Evolutionary conservation across 2,797 vertebrate species (phyloP), one percentile per base, ranked within the genome.

Genomic region (Cuniculus paca): DNA sequence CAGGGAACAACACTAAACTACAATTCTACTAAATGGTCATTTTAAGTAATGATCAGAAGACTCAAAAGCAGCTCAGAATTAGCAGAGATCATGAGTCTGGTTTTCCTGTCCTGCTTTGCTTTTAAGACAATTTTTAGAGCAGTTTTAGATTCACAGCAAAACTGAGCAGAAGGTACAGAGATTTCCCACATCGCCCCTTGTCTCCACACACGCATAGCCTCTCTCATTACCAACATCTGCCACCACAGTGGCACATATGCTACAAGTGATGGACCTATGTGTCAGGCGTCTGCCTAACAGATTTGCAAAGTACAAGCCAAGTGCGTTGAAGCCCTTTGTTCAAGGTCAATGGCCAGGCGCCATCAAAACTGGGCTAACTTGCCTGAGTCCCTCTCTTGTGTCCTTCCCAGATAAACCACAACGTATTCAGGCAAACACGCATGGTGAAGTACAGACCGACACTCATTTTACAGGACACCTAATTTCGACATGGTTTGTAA

Each of bases 101-200:
- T 26, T 90, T 42, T 45, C n/a, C n/a, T 83, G 68, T 31, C 60
- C 86, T 65, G 56, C 61, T 74, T n/a, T 72, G 48, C 75, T 90
- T 77, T 36, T 3, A 26, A 86, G 54, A 60, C 34, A 42, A 13
- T 34, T 36, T 68, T 91, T 77, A 63, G 70, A 74, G 72, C 50
- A 80, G 36, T 52, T 92, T 95, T 58, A 87, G 61, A 75, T 60
- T 78, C 65, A 52, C 24, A 90, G 50, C 17, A 83, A 86, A 93
- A 68, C 0, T 61, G 74, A 82, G 65, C 54, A 48, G 50, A 78
- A 88, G 17, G 17, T n/a, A 78, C 24, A 79, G 34, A 87, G 34
- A 86, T 50, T 48, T 50, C 14, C 54, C 61, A 74, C n/a, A n/a
- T 36, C 20, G 0, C 13, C 31, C 45, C 42, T 70, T 36, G 31